Base-by-base conservation (phyloP, 2,797 vertebrate species). In the Amniataba percoides region DNA sequence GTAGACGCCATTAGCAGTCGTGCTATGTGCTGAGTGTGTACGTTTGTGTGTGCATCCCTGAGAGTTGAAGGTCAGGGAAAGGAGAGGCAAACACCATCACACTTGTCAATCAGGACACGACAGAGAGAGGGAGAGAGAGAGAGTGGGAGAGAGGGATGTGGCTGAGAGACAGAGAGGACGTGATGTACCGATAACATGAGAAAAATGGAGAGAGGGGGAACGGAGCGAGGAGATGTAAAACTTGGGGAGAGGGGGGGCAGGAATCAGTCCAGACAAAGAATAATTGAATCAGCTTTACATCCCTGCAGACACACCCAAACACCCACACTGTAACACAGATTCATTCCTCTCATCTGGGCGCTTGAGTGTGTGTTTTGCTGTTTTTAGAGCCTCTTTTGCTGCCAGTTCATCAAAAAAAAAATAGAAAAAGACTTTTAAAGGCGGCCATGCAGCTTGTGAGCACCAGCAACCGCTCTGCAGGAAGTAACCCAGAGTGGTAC, bases 51-150 rank as follows among this genome's bases (percentile, higher is more conserved):
- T 52, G 56, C n/a, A 2, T 73, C 71, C 40, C 62, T n/a, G 60
- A 56, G 85, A 92, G 88, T 90, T 92, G 90, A 94, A 93, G 91
- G 92, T 93, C 90, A 87, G 86, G 83, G 71, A 83, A 87, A 89
- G 84, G 90, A 90, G 78, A 94, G 66, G 86, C 84, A 85, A 90
- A 86, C 87, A 82, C 80, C 82, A 86, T 91, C 87, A 65, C 84
- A 83, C 86, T 72, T 90, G 92, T 93, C 92, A 92, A 87, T 92
- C 92, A 87, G 74, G 80, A 61, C 46, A 63, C 48, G 62, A 67
- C 64, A 55, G 51, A 69, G 60, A 27, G 14, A 16, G 18, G 25
- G 21, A 56, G 51, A 21, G 58, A 42, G 56, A 62, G 74, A 12
- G 48, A 40, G 57, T 36, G 58, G 1, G 49, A 43, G 19, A 39